Evolutionary conservation across 92 coral and sea anemone genomes (phyloP).

Genomic region (Siderastrea radians): DNA sequence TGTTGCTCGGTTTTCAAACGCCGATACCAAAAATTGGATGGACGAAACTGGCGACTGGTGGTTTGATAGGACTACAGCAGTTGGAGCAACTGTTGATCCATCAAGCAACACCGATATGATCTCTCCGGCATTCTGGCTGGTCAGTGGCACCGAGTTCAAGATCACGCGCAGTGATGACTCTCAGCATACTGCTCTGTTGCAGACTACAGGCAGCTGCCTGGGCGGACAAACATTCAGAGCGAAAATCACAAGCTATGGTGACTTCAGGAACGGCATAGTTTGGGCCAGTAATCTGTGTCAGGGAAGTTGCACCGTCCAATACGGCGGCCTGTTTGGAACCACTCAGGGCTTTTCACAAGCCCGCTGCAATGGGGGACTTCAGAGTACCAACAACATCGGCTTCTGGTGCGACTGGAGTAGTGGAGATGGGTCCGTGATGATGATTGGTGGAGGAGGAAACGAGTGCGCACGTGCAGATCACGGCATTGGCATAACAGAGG

Average conservation of each 20-base stretch:
- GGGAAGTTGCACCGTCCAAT: slow-evolving; percentile 38
- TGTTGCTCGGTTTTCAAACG: slow-evolving; percentile 26
- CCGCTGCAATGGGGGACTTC: slow-evolving; percentile 10
- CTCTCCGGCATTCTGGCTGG: slow-evolving; percentile 47
- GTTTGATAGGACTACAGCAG: slow-evolving; percentile 19
- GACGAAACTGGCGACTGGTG: slow-evolving; percentile 47
- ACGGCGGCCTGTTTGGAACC: slow-evolving; percentile 33
- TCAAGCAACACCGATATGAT: slow-evolving; percentile 23
- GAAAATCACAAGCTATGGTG: slow-evolving; percentile 42
- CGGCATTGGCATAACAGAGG: slow-evolving; percentile 60
- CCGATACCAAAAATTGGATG: slow-evolving; percentile 29
- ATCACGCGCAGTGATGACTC: slow-evolving; percentile 50
- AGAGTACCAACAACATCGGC: slow-evolving; percentile 40
- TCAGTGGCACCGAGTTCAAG: slow-evolving; percentile 43
- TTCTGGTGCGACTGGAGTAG: slow-evolving; percentile 57
- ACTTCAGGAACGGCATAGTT: slow-evolving; percentile 12
- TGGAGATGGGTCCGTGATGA: slow-evolving; percentile 62
- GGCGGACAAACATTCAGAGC: slow-evolving; percentile 38
- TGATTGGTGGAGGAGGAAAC: slow-evolving; percentile 47
- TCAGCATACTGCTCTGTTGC: slow-evolving; percentile 39
- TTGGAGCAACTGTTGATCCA: slow-evolving; percentile 17
- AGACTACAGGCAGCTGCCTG: slow-evolving; percentile 46
- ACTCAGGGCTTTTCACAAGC: slow-evolving; percentile 28
- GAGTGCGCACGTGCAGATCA: slow-evolving; percentile 28
- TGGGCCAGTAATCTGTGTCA: slow-evolving; percentile 41